Evolutionary conservation across 2,888 invertebrate genomes (phyloP).

Genomic region (Trissoscelio sp.): DNA sequence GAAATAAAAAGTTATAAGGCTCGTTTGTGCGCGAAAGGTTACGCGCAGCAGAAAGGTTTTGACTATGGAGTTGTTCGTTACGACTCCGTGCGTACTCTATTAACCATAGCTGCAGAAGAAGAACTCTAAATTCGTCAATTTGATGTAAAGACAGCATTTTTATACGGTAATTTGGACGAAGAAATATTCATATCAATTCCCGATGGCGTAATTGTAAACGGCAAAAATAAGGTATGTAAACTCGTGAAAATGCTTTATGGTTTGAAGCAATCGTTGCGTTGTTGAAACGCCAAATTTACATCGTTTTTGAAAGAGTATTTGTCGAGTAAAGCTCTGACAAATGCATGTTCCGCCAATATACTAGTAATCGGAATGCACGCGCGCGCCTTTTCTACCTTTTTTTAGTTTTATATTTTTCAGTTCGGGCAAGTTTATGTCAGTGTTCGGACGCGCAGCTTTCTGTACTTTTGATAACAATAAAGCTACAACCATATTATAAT

Average conservation of each 20-base stretch:
- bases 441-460: too few relatives aligned
- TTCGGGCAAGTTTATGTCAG: too few relatives aligned
- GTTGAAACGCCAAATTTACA: slow-evolving; percentile 71
- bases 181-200: slow-evolving; percentile 45
- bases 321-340: too few relatives aligned
- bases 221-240: slow-evolving; percentile 56
- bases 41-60: slow-evolving; percentile 5
- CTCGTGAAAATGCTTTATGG: slow-evolving; percentile 74
- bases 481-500: too few relatives aligned
- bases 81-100: slow-evolving; percentile 12
- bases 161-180: slow-evolving; percentile 56
- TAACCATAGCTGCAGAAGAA: slow-evolving; percentile 60
- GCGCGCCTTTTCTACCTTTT: too few relatives aligned
- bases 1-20: slow-evolving; percentile 1
- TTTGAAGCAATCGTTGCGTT: slow-evolving; percentile 73
- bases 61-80: slow-evolving; percentile 24
- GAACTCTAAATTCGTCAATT: slow-evolving; percentile 51
- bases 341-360: too few relatives aligned
- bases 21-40: slow-evolving; percentile 8
- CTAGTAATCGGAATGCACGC: too few relatives aligned
- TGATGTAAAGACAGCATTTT: slow-evolving; percentile 66
- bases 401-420: too few relatives aligned
- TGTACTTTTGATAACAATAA: too few relatives aligned
- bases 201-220: not conserved
- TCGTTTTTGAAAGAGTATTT: slow-evolving; percentile 58